Evolutionary conservation across 2,888 invertebrate species (phyloP), one percentile per base, ranked within the genome.

Genomic region (Hylaea fasciaria): DNA sequence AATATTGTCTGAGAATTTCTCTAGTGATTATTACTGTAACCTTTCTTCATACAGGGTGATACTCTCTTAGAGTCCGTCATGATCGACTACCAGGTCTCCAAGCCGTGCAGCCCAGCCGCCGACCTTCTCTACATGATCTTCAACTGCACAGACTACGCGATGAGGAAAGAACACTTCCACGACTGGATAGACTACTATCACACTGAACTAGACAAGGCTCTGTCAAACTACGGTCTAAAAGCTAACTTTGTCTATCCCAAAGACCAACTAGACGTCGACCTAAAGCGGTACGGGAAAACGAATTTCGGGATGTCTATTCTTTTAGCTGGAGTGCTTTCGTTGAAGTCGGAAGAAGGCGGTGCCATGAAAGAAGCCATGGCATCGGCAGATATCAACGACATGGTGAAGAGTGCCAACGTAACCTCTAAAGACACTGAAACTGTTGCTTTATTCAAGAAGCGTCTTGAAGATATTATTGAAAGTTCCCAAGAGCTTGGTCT

Each of bases 71-170:
- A 70, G 14, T 68, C 69, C 3, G 65, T 78, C 3, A 68, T 80
- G 62, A 78, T 81, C 12, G 79, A 81, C 55, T 81, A 80, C 48
- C 80, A 81, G 55, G 2, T 74, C 0, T 60, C 76, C 0, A 68
- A 59, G 16, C 68, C 69, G 29, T 58, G 58, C 4, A 70, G 60
- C 14, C 80, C 80, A 9, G 74, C 65, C 0, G 41, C 39, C n/a
- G 81, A 81, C 29, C 14, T 81, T 0, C 59, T 72, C 0, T 75
- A 75, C 62, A 65, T 78, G 52, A 65, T 78, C 7, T 73, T 79
- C 32, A 76, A 68, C 61, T 73, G 80, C 58, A 76, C 76, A 2
- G 75, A 78, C 54, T 68, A 78, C 46, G 60, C 64, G 22, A 63
- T 67, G 0, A 72, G 78, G 41, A 47, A 60, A 0, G 49, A 72